Evolutionary conservation across 2,888 invertebrate genomes (phyloP).

Genomic region (Caenorhabditis uteleia): DNA sequence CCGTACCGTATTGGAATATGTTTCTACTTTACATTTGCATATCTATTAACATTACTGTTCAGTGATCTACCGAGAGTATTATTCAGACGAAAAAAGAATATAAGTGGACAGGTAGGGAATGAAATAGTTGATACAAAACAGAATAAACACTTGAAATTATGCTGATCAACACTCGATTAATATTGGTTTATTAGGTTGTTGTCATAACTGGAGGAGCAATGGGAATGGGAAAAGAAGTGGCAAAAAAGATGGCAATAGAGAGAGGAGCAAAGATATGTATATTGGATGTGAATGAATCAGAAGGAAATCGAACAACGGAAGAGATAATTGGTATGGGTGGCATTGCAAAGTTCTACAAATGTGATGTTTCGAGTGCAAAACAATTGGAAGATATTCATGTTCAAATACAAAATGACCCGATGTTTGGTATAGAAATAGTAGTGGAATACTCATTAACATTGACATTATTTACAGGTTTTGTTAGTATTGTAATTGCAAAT

Average conservation of each 20-base stretch:
- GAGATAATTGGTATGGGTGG: slow-evolving; percentile 36
- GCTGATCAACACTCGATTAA: not conserved
- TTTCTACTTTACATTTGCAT: slow-evolving; percentile 10
- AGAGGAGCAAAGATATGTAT: slow-evolving; percentile 34
- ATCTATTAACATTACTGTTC: slow-evolving; percentile 25
- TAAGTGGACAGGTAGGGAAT: slow-evolving; percentile 23
- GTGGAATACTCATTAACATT: not conserved
- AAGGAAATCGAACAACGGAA: slow-evolving; percentile 20
- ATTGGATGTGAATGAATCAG: slow-evolving; percentile 42
- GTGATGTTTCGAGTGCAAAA: slow-evolving; percentile 30
- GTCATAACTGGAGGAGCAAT: slow-evolving; percentile 46
- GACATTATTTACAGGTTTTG: slow-evolving; percentile 13
- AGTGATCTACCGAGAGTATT: slow-evolving; percentile 32
- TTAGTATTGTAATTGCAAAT: slow-evolving; percentile 38
- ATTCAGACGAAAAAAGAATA: slow-evolving; percentile 27
- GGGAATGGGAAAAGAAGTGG: slow-evolving; percentile 41
- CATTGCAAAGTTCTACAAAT: slow-evolving; percentile 33
- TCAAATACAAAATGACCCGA: slow-evolving; percentile 9
- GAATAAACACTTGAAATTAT: not conserved
- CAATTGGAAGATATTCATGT: slow-evolving; percentile 11
- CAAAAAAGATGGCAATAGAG: slow-evolving; percentile 15
- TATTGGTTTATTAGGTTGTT: slow-evolving; percentile 21
- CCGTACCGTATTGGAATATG: not conserved
- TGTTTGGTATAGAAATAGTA: slow-evolving; percentile 8
- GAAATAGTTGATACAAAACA: not conserved